These are phyloP conservation scores for Linyphia triangularis DNA, from an alignment of 2,888 invertebrate genomes.

Conservation along the genomic window DNA sequence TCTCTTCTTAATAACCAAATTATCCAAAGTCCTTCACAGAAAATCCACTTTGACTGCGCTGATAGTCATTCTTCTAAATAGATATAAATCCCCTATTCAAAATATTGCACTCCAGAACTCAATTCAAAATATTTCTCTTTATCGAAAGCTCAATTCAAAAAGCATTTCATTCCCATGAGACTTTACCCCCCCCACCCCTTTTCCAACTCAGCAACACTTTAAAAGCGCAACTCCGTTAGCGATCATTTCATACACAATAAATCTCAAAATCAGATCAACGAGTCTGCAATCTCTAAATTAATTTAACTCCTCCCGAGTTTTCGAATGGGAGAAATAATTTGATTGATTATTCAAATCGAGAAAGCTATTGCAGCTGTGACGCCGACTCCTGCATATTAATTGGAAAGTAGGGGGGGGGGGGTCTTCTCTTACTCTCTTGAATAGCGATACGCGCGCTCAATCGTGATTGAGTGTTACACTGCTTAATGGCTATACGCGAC, in stretches of 20 bases:
- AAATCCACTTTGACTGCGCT: too few species aligned
- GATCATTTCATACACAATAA: conserved; percentile 39
- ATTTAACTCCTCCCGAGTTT: conserved; percentile 36
- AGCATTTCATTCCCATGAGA: neutral
- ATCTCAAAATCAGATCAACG: conserved; percentile 50
- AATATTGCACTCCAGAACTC: neutral
- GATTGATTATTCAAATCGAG: conserved; percentile 63
- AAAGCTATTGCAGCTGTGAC: conserved; percentile 39
- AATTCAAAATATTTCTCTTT: neutral
- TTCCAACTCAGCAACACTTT: too few species aligned
- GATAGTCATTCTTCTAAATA: conserved; percentile 3
- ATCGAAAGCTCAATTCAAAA: conserved; percentile 20
- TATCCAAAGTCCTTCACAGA: neutral
- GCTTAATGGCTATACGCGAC: conserved; percentile 33
- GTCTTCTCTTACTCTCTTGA: neutral
- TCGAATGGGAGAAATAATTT: conserved; percentile 49
- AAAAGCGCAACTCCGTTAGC: conserved; percentile 3
- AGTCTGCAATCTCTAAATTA: conserved; percentile 37
- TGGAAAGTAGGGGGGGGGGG: neutral
- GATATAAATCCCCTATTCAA: neutral
- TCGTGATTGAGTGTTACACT: conserved; percentile 35
- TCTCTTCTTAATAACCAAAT: neutral
- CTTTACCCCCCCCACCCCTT: too few species aligned
- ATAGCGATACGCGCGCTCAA: conserved; percentile 6
- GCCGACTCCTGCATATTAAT: conserved; percentile 38